Evolutionary conservation across 1,140 invertebrate genomes (phyloP).

Genomic region (Akabosia matsudoensis): DNA sequence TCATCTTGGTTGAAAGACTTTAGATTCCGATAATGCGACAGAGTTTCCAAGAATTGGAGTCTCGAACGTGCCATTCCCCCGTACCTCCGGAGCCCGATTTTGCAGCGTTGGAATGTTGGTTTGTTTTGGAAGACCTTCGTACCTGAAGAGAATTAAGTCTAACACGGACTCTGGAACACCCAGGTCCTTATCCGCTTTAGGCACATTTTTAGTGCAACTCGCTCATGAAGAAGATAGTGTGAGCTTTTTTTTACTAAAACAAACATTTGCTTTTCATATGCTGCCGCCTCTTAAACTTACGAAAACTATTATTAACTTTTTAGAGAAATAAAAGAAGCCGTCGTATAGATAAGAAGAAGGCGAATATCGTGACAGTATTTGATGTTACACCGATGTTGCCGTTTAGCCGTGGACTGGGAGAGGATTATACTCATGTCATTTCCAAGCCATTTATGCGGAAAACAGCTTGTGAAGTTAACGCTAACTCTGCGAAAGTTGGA

Average conservation of each 20-base stretch:
- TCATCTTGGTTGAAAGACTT: neutral
- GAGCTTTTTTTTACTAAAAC: neutral
- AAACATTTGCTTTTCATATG: neutral
- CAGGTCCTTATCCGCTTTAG: slow-evolving; percentile 71
- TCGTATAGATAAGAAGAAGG: slow-evolving; percentile 48
- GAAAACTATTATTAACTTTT: neutral
- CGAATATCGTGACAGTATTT: slow-evolving; percentile 70
- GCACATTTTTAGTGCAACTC: slow-evolving; percentile 53
- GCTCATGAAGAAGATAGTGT: slow-evolving; percentile 40
- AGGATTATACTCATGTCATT: slow-evolving; percentile 63
- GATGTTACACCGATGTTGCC: slow-evolving; percentile 73
- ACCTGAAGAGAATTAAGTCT: slow-evolving; percentile 65
- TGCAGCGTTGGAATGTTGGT: slow-evolving; percentile 73
- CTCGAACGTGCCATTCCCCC: slow-evolving; percentile 85
- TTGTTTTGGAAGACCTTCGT: slow-evolving; percentile 76
- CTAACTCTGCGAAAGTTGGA: slow-evolving; percentile 16
- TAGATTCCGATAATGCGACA: slow-evolving; percentile 47
- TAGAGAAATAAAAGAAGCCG: slow-evolving; percentile 28
- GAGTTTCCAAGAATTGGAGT: slow-evolving; percentile 54
- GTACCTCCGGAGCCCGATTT: slow-evolving; percentile 89
- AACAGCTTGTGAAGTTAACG: slow-evolving; percentile 33
- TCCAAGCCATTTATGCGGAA: slow-evolving; percentile 26
- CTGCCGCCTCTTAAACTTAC: neutral
- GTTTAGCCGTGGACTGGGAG: slow-evolving; percentile 72
- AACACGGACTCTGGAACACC: slow-evolving; percentile 69